Evolutionary conservation across 2,113 vertebrate genomes (phyloP).

Genomic region (Lipophrys pholis): DNA sequence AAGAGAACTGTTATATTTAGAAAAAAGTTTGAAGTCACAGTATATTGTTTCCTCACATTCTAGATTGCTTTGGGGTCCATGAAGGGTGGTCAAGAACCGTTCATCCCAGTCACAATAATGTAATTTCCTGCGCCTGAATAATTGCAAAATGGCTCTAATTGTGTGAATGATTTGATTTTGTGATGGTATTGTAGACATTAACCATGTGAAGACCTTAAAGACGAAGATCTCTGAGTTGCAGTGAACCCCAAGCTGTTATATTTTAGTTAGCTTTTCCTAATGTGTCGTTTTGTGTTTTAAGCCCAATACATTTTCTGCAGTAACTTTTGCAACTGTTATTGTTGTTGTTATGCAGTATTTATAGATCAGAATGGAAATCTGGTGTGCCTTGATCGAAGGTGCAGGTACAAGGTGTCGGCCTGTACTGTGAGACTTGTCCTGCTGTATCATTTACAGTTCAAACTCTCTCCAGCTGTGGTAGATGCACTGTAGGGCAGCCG

Average conservation of each 20-base stretch:
- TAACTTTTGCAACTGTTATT: background rate
- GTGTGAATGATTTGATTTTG: too few relatives aligned
- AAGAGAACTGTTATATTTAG: too few relatives aligned
- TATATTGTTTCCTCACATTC: too few relatives aligned
- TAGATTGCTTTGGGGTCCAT: too few relatives aligned
- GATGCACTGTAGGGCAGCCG: background rate
- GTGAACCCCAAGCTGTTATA: background rate
- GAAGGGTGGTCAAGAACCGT: too few relatives aligned
- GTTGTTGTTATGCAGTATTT: conserved; percentile 45
- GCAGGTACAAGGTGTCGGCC: conserved; percentile 8
- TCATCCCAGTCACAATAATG: too few relatives aligned
- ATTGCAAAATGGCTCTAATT: too few relatives aligned
- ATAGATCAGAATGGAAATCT: conserved; percentile 17
- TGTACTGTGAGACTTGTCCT: conserved; percentile 3
- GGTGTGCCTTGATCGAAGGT: conserved; percentile 55
- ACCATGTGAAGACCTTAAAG: background rate
- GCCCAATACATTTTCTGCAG: background rate
- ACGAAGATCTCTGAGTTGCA: background rate
- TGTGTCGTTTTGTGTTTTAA: too few relatives aligned
- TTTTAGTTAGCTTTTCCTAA: background rate
- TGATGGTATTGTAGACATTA: background rate
- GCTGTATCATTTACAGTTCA: conserved; percentile 26
- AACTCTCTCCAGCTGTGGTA: conserved; percentile 2
- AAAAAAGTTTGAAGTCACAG: too few relatives aligned
- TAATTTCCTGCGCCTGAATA: too few relatives aligned